Percentiles rank a stretch among this genome's conserved stretches.
Conservation (phyloP, 2,888 invertebrate species). For the Syrista parreyssii region DNA sequence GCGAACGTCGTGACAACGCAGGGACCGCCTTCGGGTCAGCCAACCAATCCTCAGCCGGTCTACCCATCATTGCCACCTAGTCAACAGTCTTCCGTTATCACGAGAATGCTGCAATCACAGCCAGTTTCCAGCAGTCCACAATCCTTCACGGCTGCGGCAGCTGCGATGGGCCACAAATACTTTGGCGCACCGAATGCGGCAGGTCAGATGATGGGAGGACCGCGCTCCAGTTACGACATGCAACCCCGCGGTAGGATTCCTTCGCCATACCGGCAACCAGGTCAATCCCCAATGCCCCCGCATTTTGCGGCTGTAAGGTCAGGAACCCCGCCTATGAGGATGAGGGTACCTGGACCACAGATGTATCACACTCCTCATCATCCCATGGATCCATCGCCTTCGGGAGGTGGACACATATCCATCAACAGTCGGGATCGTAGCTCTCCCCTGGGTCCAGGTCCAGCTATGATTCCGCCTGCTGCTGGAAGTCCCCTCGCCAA, state of each 20-base stretch:
- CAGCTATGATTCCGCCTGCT: constrained; percentile 62
- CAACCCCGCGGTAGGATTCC: constrained; percentile 61
- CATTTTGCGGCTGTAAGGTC: constrained; percentile 58
- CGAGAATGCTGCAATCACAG: constrained; percentile 72
- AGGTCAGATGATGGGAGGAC: constrained; percentile 54
- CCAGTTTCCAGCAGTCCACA: constrained; percentile 59
- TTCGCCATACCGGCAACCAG: constrained; percentile 59
- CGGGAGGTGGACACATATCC: constrained; percentile 69
- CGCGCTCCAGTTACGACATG: constrained; percentile 55
- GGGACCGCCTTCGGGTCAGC: constrained; percentile 39
- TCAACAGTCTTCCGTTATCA: constrained; percentile 71
- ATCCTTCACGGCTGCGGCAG: constrained; percentile 62
- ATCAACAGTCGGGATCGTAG: constrained; percentile 57
- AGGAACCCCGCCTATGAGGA: constrained; percentile 61
- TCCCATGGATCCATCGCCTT: constrained; percentile 69
- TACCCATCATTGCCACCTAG: constrained; percentile 64
- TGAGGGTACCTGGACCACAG: constrained; percentile 58
- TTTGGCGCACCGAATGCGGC: constrained; percentile 55
- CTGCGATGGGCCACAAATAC: constrained; percentile 65
- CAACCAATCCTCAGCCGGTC: constrained; percentile 46
- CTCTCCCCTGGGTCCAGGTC: constrained; percentile 49
- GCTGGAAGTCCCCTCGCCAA: constrained; percentile 63
- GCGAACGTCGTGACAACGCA: constrained; percentile 51
- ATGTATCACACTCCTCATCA: constrained; percentile 67
- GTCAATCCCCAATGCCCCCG: constrained; percentile 53